Evolutionary conservation across 2,113 vertebrate species (phyloP).

Genomic region (Plotosus lineatus): DNA sequence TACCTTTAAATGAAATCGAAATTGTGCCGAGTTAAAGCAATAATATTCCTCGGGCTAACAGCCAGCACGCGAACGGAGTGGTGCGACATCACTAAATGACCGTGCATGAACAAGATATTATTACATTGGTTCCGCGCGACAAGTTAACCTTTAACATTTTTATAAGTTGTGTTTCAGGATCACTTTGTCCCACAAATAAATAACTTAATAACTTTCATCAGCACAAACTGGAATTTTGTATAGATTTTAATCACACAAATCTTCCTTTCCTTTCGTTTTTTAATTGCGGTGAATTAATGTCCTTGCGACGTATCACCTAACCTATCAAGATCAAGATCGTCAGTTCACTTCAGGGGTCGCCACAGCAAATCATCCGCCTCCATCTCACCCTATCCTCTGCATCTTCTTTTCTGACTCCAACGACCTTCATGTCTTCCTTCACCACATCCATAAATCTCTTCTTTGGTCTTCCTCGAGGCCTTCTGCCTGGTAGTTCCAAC

Average conservation of each 20-base stretch:
- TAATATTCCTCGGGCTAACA: not conserved
- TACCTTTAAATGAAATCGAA: constrained; percentile 10
- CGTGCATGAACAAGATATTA: not conserved
- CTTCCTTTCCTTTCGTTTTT: no score
- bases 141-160: not conserved
- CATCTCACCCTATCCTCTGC: no score
- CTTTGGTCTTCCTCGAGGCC: no score
- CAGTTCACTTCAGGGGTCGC: no score
- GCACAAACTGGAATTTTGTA: not conserved
- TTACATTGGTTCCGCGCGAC: constrained; percentile 11
- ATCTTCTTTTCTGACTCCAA: no score
- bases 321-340: no score
- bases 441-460: no score
- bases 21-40: not conserved
- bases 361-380: no score
- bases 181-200: not conserved
- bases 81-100: not conserved
- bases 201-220: not conserved
- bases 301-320: no score
- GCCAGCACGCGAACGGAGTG: not conserved
- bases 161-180: not conserved
- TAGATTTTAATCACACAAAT: not conserved
- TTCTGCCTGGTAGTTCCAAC: no score
- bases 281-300: no score
- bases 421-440: no score